Evolutionary conservation across 1,140 invertebrate genomes (phyloP), one percentile per base, ranked within the genome.

Genomic region (Prorops nasuta): DNA sequence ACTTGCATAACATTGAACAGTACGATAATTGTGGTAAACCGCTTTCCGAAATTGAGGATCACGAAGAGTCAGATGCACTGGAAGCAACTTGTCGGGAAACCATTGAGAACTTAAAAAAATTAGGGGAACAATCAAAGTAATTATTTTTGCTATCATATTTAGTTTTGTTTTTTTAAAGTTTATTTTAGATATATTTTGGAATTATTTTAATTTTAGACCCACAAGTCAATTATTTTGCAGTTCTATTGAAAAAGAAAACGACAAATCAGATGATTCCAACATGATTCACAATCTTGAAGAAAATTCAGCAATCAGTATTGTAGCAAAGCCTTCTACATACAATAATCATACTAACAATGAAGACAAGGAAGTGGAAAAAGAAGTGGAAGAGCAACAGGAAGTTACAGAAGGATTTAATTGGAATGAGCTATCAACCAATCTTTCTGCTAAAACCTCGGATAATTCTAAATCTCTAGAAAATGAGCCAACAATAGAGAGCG

Each of bases 61-160:
- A 64, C 3, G 74, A 76, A 44, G 73, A 77, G 9, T 61, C 68
- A 0, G 76, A 77, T 47, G 66, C 70, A 18, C 49, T 77, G 22
- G 76, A 75, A 49, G 73, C 71, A 18, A 75, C 76, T 0, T 77
- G 72, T 50, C 63, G 76, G 14, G 76, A 78, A 60, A 76, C 76
- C 8, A 78, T 78, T 44, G 76, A 78, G 59, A 77, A 76, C 51
- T 43, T 78, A 6, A 72, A 73, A 32, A 72, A 72, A 50, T 54
- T 78, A 8, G 72, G 74, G 1, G 71, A 78, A 60, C 70, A 78
- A n/a, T 71, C 76, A 0, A 74, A 71, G 75, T 77, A 67, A 51
- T 54, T 36, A 17, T 9, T 0, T 22, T 31, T 28, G 17, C 15
- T 44, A 17, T 19, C 19, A 18, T 17, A 32, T n/a, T 18, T 21